These are phyloP conservation scores for Platichthys flesus DNA, from an alignment of 2,113 vertebrate species.

Conservation along the genomic window DNA sequence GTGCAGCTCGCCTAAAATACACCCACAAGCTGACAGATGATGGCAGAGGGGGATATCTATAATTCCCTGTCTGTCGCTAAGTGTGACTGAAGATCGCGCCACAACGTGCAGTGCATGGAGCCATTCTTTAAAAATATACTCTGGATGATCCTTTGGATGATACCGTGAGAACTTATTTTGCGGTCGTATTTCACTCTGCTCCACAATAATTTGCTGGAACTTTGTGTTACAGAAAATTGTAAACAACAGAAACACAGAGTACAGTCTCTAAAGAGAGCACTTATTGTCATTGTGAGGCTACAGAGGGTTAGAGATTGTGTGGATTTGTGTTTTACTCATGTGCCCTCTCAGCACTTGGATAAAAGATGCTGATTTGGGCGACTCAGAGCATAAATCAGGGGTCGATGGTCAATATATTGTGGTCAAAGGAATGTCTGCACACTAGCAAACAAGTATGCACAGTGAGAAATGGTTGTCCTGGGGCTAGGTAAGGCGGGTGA, in stretches of 20 bases:
- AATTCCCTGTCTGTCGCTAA: constrained; percentile 64
- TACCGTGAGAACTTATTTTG: constrained; percentile 36
- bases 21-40: constrained; percentile 63
- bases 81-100: constrained; percentile 55
- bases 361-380: constrained; percentile 35
- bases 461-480: constrained; percentile 62
- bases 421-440: constrained; percentile 24
- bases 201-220: constrained; percentile 27
- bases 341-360: constrained; percentile 7
- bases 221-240: background rate
- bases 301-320: constrained; percentile 20
- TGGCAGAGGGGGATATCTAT: constrained; percentile 59
- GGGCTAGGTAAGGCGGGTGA: constrained; percentile 37
- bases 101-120: constrained; percentile 32
- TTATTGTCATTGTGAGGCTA: background rate
- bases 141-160: constrained; percentile 36
- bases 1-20: constrained; percentile 48
- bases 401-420: constrained; percentile 48
- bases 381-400: constrained; percentile 54
- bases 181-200: constrained; percentile 5
- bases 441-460: constrained; percentile 29
- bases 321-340: constrained; percentile 26
- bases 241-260: constrained; percentile 9
- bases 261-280: background rate
- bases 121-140: constrained; percentile 42